These are phyloP conservation scores for Pherbina coryleti DNA, from an alignment of 2,888 invertebrate species.

Conservation along the genomic window DNA sequence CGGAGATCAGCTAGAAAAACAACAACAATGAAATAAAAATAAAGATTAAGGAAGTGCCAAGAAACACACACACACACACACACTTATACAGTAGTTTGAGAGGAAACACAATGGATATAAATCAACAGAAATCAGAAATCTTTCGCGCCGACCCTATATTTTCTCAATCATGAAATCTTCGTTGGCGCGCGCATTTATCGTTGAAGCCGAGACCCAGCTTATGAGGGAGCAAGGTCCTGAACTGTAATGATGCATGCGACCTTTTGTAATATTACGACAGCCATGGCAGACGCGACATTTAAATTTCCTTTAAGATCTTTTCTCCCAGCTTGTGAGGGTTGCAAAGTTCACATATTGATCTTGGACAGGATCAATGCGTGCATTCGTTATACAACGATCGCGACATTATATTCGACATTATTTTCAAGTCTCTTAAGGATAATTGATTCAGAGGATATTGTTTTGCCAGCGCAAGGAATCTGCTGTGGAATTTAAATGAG, in stretches of 20 bases:
- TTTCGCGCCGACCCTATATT: slow-evolving; percentile 24
- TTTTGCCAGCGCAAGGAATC: slow-evolving; percentile 8
- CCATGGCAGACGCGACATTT: slow-evolving; percentile 6
- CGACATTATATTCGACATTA: slow-evolving; percentile 21
- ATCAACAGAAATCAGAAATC: slow-evolving; percentile 19
- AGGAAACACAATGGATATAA: neutral
- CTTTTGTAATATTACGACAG: slow-evolving; percentile 24
- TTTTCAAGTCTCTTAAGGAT: neutral
- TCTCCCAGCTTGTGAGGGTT: neutral
- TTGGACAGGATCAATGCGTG: neutral
- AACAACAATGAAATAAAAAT: slow-evolving; percentile 25
- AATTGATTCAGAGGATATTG: slow-evolving; percentile 10
- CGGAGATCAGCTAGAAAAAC: slow-evolving; percentile 33
- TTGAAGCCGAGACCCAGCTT: neutral
- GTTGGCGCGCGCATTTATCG: slow-evolving; percentile 45
- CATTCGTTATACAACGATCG: neutral
- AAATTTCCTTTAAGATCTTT: neutral
- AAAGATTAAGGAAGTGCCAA: slow-evolving; percentile 27
- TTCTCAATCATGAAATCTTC: neutral
- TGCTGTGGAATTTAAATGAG: slow-evolving; percentile 40
- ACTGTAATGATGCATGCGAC: slow-evolving; percentile 28
- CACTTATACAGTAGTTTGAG: neutral
- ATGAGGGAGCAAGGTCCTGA: slow-evolving; percentile 36
- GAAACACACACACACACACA: neutral
- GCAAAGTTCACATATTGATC: neutral